phyloP scores from a whole-genome alignment of 2,113 vertebrate species.

The Pristiophorus japonicus region DNA sequence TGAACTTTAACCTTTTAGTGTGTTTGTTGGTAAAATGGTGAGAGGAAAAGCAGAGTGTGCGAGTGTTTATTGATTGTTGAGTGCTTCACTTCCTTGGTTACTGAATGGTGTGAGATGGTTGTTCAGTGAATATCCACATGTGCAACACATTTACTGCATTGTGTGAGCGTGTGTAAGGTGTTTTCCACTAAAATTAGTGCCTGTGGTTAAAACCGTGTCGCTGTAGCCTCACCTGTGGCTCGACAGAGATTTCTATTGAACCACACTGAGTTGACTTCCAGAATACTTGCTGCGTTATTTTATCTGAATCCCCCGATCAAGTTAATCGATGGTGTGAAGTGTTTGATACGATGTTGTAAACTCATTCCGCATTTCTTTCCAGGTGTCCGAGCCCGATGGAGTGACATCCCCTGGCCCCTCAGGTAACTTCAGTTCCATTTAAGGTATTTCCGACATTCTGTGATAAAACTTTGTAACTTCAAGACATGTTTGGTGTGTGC shows the following conservation, averaged over 20 bases:
- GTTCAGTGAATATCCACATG: not conserved
- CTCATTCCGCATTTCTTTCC: constrained; percentile 46
- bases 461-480: not conserved
- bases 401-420: constrained; percentile 61
- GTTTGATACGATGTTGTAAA: not conserved
- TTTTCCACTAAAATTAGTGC: not conserved
- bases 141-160: not conserved
- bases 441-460: not conserved
- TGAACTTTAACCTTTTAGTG: not conserved
- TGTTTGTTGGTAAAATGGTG: not conserved
- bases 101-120: not conserved
- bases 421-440: constrained; percentile 55
- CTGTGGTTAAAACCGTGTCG: not conserved
- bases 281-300: not conserved
- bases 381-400: constrained; percentile 70
- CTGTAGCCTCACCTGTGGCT: not conserved
- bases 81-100: not conserved
- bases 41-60: not conserved
- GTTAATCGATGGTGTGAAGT: not conserved
- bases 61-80: not conserved
- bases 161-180: not conserved
- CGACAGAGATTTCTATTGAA: too few relatives aligned
- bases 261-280: not conserved
- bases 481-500: not conserved
- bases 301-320: too few relatives aligned